Conservation (phyloP, 2,113 vertebrate species). For the Planiliza haematocheilus region DNA sequence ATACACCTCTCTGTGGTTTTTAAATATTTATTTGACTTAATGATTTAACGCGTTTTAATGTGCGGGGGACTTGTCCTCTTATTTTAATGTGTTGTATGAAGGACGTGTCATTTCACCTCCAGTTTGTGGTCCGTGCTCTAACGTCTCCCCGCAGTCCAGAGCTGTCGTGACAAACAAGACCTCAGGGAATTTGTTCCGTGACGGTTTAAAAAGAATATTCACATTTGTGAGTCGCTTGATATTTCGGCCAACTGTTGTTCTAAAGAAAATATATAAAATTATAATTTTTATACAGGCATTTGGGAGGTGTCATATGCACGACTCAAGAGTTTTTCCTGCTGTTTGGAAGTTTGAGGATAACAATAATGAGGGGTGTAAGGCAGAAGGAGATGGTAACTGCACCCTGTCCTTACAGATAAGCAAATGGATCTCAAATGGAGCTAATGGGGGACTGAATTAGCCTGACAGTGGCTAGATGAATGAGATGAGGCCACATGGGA, state of each 20-base stretch:
- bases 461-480: conserved; percentile 53
- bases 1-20: conserved; percentile 2
- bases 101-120: not conserved
- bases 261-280: not conserved
- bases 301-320: not conserved
- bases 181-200: not conserved
- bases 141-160: not conserved
- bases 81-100: conserved; percentile 2
- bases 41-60: conserved; percentile 15
- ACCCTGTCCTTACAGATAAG: conserved; percentile 16
- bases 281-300: not conserved
- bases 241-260: not conserved
- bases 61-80: not conserved
- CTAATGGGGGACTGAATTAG: conserved; percentile 62
- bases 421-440: conserved; percentile 38
- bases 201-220: not conserved
- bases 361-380: conserved; percentile 8
- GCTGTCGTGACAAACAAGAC: not conserved
- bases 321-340: not conserved
- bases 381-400: conserved; percentile 18
- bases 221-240: not conserved
- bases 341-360: not conserved
- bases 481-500: conserved; percentile 44
- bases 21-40: conserved; percentile 23
- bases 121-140: no score